These are phyloP conservation scores for Holcopasites calliopsidis DNA, from an alignment of 1,140 invertebrate species.

Conservation along the genomic window DNA sequence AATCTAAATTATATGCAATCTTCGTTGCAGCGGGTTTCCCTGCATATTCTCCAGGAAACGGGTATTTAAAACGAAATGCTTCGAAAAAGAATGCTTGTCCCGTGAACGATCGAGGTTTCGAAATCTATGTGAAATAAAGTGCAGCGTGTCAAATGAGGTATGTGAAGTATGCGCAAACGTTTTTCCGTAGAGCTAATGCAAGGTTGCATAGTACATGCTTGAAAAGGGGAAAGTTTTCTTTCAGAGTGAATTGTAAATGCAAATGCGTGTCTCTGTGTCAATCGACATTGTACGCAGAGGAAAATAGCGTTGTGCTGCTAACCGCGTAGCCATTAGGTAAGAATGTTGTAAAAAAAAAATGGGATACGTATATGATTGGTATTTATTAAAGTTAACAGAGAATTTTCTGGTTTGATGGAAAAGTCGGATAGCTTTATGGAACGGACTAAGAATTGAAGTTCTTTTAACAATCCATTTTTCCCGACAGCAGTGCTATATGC, in stretches of 20 bases:
- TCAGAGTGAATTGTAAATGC: not conserved
- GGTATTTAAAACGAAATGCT: not conserved
- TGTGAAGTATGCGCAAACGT: not conserved
- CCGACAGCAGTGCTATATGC: too few species aligned
- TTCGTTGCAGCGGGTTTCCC: not conserved
- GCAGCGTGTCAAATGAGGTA: not conserved
- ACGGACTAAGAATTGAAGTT: too few species aligned
- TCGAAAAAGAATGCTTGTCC: not conserved
- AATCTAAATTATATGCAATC: not conserved
- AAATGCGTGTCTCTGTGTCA: not conserved
- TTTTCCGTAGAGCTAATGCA: not conserved
- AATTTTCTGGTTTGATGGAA: too few species aligned
- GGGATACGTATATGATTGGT: too few species aligned
- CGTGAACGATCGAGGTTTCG: not conserved
- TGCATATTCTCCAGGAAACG: conserved; percentile 1
- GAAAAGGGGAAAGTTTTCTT: conserved; percentile 2
- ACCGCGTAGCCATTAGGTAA: too few species aligned
- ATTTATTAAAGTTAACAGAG: too few species aligned
- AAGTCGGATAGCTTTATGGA: too few species aligned
- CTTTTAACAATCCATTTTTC: too few species aligned
- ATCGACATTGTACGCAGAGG: too few species aligned
- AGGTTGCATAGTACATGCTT: not conserved
- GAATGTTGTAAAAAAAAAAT: too few species aligned
- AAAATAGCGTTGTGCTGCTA: too few species aligned
- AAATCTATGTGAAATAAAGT: not conserved